Evolutionary conservation across 2,113 vertebrate species (phyloP), one percentile per base, ranked within the genome.

Genomic region (Tricholaema leucomelas): DNA sequence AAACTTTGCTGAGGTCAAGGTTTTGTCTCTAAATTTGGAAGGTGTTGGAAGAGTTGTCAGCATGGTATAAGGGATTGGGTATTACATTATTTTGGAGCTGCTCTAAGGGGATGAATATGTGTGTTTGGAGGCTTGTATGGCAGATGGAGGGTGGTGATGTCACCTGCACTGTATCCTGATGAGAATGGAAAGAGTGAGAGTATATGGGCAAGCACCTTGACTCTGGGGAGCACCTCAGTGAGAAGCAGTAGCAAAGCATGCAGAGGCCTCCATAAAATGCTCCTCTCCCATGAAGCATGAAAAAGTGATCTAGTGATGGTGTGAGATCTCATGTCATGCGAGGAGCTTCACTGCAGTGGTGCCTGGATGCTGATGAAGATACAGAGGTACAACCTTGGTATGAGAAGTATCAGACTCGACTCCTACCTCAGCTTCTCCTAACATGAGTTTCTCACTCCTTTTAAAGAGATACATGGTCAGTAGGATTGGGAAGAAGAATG

Each of bases 251-350:
- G 25, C 46, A 46, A 63, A 70, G 12, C 1, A 5, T 79, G 82
- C 58, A 69, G 56, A 15, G 8, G 5, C 12, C 24, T 76, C 65
- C 33, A 18, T 10, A 63, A 78, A 73, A 5, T 28, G 25, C 30
- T 23, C 15, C 19, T 10, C 36, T 44, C 60, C 27, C 55, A n/a
- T 1, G 12, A 63, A 60, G 14, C 1, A 0, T 13, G 24, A 36
- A 56, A 58, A 46, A 28, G 7, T 17, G 36, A 6, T 2, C 6
- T 36, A 0, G 0, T 46, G 46, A 31, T 36, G 17, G 33, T 54
- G 24, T 0, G 4, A 75, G 35, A 24, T 55, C 31, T 75, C 0
- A 1, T 21, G 40, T 15, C 1, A 3, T n/a, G 65, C 71, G 69
- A 36, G 40, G 48, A 72, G 10, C 12, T 56, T 36, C 33, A 6